Conservation (phyloP, 2,888 invertebrate genomes). For the Drosophila acutilabella region DNA sequence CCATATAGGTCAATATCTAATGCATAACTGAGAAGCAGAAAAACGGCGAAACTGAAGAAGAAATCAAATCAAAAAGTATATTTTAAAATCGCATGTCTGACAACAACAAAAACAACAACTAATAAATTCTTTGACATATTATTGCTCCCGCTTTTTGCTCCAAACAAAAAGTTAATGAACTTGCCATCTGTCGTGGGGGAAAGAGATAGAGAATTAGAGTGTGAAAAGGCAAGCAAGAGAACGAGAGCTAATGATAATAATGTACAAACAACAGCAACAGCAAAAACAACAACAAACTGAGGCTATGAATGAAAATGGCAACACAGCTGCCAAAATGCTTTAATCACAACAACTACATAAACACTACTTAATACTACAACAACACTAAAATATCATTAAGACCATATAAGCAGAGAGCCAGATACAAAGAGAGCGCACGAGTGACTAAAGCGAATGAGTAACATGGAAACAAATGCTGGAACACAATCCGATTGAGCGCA, state of each 20-base stretch:
- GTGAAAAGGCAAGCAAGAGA: constrained; percentile 49
- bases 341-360: constrained; percentile 39
- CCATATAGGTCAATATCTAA: constrained; percentile 48
- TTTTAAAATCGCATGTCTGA: constrained; percentile 76
- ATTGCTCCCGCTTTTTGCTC: constrained; percentile 51
- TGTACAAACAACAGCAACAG: constrained; percentile 40
- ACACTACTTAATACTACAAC: constrained; percentile 43
- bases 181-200: constrained; percentile 47
- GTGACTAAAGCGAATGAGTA: constrained; percentile 21
- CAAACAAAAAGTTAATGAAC: constrained; percentile 76
- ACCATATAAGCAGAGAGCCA: constrained; percentile 65
- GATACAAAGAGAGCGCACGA: constrained; percentile 22
- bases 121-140: constrained; percentile 66
- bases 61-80: constrained; percentile 57
- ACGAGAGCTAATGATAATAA: constrained; percentile 67
- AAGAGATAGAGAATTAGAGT: constrained; percentile 34
- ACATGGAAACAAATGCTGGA: constrained; percentile 36
- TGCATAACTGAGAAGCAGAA: constrained; percentile 12
- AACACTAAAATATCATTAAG: constrained; percentile 44
- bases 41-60: neutral
- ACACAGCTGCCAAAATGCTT: constrained; percentile 41
- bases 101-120: constrained; percentile 26
- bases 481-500: constrained; percentile 15
- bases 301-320: constrained; percentile 72
- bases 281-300: constrained; percentile 27